Evolutionary conservation across 2,797 vertebrate species (phyloP), one percentile per base, ranked within the genome.

Genomic region (Poecile montanus): DNA sequence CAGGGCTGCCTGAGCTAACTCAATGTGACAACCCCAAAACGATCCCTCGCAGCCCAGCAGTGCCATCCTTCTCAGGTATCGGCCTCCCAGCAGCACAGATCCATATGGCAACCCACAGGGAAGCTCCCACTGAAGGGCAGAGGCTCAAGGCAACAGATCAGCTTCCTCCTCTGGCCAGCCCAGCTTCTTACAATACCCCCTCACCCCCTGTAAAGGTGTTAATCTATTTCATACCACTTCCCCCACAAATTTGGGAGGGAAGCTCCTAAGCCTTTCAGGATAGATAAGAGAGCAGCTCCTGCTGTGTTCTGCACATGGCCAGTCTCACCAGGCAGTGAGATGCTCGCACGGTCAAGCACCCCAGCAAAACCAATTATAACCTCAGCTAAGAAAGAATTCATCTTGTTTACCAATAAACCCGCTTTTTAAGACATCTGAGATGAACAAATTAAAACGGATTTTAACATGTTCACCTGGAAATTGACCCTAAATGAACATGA

Each of bases 221-320:
- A 62, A 97, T 94, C 91, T 96, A 72, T 70, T 94, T 86, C 83
- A 91, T 81, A 85, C 85, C 89, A 84, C 89, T 65, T 82, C 78
- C 88, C 88, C 82, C 65, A 68, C 53, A 94, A 94, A 90, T 85
- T 63, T 95, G 92, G 96, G 91, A 78, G 89, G 91, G 86, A 97
- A 92, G 21, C 40, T 72, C 81, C n/a, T 47, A 75, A 89, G 71
- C 81, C 83, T 97, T 94, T 95, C 93, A 88, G 56, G 92, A 76
- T 60, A 94, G 95, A 63, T 86, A 93, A 58, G 34, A 48, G n/a
- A 95, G 94, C 85, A 85, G 93, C 91, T 94, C 94, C 91, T 40
- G 84, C 96, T 91, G 30, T 54, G 65, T 70, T 83, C 79, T 76
- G 91, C 72, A 47, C 89, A 67, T 72, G 86, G 87, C 84, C 74